Conservation (phyloP, 1,140 invertebrate genomes). For the Homalodisca vitripennis region DNA sequence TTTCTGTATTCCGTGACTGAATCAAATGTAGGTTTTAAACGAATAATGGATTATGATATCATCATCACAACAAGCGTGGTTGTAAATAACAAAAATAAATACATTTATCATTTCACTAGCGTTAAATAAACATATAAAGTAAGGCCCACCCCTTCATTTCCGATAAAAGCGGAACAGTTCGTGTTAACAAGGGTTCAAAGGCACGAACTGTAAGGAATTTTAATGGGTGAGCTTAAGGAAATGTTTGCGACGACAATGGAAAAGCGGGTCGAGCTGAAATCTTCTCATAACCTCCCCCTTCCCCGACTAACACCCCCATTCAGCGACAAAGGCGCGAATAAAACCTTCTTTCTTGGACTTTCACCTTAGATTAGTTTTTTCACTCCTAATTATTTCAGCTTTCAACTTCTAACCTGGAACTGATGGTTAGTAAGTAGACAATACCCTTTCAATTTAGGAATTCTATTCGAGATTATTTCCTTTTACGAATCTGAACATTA, state of each 20-base stretch:
- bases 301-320: background rate
- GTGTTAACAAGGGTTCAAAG: background rate
- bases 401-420: too few relatives aligned
- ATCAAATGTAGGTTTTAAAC: too few relatives aligned
- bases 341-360: slow-evolving; percentile 20
- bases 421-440: slow-evolving; percentile 1
- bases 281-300: background rate
- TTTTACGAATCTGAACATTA: background rate
- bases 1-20: too few relatives aligned
- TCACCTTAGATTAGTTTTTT: slow-evolving; percentile 22
- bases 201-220: background rate
- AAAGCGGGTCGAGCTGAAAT: background rate
- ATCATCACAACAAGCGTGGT: too few relatives aligned
- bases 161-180: background rate
- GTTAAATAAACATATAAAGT: too few relatives aligned
- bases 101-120: too few relatives aligned
- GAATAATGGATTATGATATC: too few relatives aligned
- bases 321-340: slow-evolving; percentile 19
- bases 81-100: too few relatives aligned
- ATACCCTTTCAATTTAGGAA: slow-evolving; percentile 4
- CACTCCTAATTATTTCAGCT: slow-evolving; percentile 15
- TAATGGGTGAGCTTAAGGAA: slow-evolving; percentile 22
- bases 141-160: too few relatives aligned
- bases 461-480: background rate
- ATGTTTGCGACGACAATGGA: slow-evolving; percentile 19